These are phyloP conservation scores for Yponomeuta plumbellus DNA, from an alignment of 2,888 invertebrate species.

Conservation along the genomic window DNA sequence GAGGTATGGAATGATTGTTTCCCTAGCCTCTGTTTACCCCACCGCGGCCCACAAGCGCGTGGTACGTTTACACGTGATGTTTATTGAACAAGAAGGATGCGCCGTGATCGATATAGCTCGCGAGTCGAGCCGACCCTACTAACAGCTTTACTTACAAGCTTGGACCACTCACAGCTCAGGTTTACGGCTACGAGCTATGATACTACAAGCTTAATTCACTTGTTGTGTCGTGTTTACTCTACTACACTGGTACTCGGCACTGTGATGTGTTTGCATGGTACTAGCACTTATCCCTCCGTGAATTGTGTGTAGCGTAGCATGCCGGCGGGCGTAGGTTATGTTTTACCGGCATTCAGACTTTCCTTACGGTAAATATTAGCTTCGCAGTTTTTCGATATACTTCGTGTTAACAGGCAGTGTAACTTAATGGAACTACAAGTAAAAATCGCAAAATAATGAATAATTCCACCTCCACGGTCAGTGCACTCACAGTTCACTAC, in stretches of 20 bases:
- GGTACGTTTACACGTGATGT: not conserved
- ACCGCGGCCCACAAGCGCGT: not conserved
- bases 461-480: not conserved
- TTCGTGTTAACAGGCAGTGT: not conserved
- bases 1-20: too few relatives aligned
- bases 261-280: too few relatives aligned
- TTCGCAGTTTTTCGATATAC: not conserved
- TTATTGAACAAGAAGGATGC: constrained; percentile 1
- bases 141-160: not conserved
- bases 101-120: not conserved
- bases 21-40: not conserved
- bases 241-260: too few relatives aligned
- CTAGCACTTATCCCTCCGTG: not conserved
- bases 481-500: constrained; percentile 15
- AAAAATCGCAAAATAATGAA: not conserved
- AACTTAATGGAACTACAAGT: not conserved
- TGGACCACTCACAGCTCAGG: not conserved
- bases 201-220: not conserved
- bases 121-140: not conserved
- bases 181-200: not conserved
- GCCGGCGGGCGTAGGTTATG: not conserved
- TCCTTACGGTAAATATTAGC: not conserved
- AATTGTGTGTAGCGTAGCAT: not conserved
- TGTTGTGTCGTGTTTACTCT: not conserved
- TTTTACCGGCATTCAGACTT: not conserved